These are phyloP conservation scores for Cotesia chilonis DNA, from an alignment of 1,140 invertebrate species.

Conservation along the genomic window DNA sequence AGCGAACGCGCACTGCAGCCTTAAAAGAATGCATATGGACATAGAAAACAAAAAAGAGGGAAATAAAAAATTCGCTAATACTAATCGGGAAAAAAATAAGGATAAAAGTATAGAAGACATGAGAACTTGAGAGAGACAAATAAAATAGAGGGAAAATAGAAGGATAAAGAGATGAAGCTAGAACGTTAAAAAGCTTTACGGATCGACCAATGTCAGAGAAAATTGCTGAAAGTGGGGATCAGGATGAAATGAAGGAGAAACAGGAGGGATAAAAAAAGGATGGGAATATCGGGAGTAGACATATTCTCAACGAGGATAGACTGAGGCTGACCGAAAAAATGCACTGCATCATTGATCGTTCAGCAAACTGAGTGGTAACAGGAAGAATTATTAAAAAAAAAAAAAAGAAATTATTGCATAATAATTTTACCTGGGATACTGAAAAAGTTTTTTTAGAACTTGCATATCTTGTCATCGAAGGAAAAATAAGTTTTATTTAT, in stretches of 20 bases:
- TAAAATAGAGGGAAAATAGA: slow-evolving; percentile 31
- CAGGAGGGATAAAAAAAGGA: slow-evolving; percentile 44
- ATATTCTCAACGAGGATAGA: slow-evolving; percentile 44
- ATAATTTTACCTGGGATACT: slow-evolving; percentile 1
- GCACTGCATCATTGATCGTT: slow-evolving; percentile 67
- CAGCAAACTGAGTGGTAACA: slow-evolving; percentile 59
- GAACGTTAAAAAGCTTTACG: slow-evolving; percentile 26
- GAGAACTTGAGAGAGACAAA: slow-evolving; percentile 36
- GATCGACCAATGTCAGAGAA: slow-evolving; percentile 43
- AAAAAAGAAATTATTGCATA: slow-evolving; percentile 43
- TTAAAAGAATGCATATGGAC: slow-evolving; percentile 25
- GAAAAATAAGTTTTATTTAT: background rate
- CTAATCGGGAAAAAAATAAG: slow-evolving; percentile 33
- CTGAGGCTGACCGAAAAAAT: slow-evolving; percentile 61
- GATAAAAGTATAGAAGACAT: slow-evolving; percentile 33
- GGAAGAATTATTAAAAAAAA: slow-evolving; percentile 54
- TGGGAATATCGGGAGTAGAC: slow-evolving; percentile 46
- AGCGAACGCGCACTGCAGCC: slow-evolving; percentile 18
- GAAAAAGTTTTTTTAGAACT: background rate
- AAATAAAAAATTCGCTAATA: slow-evolving; percentile 10
- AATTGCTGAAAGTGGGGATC: slow-evolving; percentile 44
- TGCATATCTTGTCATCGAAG: background rate
- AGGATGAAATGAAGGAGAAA: slow-evolving; percentile 45
- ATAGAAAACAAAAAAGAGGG: slow-evolving; percentile 9
- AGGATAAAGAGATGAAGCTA: slow-evolving; percentile 25